phyloP scores from a whole-genome alignment of 2,888 invertebrate species.

The Eustalomyia histrio region DNA sequence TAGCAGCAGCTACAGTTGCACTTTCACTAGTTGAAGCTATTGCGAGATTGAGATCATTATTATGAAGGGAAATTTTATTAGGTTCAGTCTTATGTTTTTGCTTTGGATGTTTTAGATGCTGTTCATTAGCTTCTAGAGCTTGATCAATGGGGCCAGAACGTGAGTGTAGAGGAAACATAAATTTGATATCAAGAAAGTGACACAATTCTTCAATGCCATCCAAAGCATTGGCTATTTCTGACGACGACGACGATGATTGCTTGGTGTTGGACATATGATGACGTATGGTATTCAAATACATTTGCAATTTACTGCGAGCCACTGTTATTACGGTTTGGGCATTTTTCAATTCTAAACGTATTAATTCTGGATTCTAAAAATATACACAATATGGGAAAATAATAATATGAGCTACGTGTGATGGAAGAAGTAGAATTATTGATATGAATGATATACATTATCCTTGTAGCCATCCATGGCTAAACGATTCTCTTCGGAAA shows the following conservation, averaged over 20 bases:
- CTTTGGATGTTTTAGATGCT: slow-evolving; percentile 67
- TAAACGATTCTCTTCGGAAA: slow-evolving; percentile 69
- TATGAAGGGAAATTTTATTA: slow-evolving; percentile 1
- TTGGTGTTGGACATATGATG: slow-evolving; percentile 67
- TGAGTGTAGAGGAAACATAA: slow-evolving; percentile 73
- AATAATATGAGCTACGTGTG: not conserved
- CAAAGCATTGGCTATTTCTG: slow-evolving; percentile 78
- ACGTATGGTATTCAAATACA: slow-evolving; percentile 78
- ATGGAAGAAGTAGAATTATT: not conserved
- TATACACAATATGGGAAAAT: slow-evolving; percentile 29
- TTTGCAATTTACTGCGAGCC: slow-evolving; percentile 78
- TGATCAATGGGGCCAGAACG: slow-evolving; percentile 75
- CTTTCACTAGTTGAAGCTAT: not conserved
- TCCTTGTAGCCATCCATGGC: slow-evolving; percentile 79
- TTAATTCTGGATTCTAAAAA: slow-evolving; percentile 78
- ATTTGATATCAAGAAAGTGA: slow-evolving; percentile 76
- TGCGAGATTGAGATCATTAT: slow-evolving; percentile 22
- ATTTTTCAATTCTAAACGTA: slow-evolving; percentile 79
- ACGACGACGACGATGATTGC: slow-evolving; percentile 72
- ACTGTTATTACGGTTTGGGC: slow-evolving; percentile 80
- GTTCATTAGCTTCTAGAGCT: slow-evolving; percentile 79
- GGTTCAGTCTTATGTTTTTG: slow-evolving; percentile 49
- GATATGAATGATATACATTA: slow-evolving; percentile 71
- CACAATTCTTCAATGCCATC: slow-evolving; percentile 80
- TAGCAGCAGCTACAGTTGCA: not conserved